Base-by-base conservation (phyloP, 2,888 invertebrate species). In the Cartodere bifasciata region DNA sequence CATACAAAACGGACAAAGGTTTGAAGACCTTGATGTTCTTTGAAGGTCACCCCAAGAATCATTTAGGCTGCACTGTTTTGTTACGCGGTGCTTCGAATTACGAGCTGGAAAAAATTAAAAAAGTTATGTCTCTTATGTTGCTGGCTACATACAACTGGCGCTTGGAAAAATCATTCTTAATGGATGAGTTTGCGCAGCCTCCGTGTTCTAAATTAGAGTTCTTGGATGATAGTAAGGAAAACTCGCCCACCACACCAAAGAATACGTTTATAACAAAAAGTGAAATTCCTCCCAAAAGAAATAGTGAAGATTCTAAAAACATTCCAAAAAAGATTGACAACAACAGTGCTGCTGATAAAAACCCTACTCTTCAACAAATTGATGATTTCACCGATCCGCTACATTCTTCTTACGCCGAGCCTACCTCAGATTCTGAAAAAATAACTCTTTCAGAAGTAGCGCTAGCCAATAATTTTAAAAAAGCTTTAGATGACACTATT, bases 21-120 rank as follows among this genome's bases (percentile, higher is more conserved):
- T 62, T 64, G 13, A 97, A 97, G 64, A 88, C 88, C 0, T 60
- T 97, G 16, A 87, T 97, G 86, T 83, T 85, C 44, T 79, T 95
- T 44, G 94, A 94, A 58, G 90, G 91, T 4, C 83, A 92, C 43
- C 78, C 83, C 0, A 75, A 78, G 49, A 70, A 80, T 0, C 75
- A 84, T 46, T 65, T 90, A 2, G 91, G 88, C 1, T 86, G 87
- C 42, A 87, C 92, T 11, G 78, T 95, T 23, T 58, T 92, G 3
- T 60, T 97, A 2, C 70, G 90, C n/a, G 92, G 92, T 0, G 72
- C 71, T 1, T 64, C 70, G 1, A 58, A 68, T 32, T 54, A 62
- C n/a, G 90, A 92, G 53, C 64, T 94, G 4, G 67, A 73, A 6
- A 72, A 77, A 50, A 76, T 92, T 0, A 94, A 95, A 55, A 75